Percentiles rank a stretch among this genome's conserved stretches.
Evolutionary conservation across 2,113 vertebrate species (phyloP).

Genomic region (Spea bombifrons): DNA sequence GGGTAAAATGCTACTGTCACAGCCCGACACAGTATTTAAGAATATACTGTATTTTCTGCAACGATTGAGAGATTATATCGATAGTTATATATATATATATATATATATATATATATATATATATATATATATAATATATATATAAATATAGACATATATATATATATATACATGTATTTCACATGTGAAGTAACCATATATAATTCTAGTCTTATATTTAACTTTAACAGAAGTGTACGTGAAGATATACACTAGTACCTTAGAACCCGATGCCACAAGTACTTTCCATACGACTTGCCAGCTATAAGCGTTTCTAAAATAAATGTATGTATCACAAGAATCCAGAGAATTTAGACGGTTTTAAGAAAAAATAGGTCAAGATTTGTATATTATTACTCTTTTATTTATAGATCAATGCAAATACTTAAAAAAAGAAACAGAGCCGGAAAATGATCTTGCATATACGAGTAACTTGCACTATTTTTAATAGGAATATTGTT

Average conservation of each 20-base stretch:
- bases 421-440: not conserved
- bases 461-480: not conserved
- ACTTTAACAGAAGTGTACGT: too few species aligned
- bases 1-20: slow-evolving; percentile 50
- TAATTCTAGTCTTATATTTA: too few species aligned
- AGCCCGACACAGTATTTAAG: not conserved
- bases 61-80: not conserved
- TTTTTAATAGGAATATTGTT: too few species aligned
- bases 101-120: not conserved
- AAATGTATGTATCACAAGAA: not conserved
- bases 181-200: too few species aligned
- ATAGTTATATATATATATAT: not conserved
- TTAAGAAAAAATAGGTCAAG: slow-evolving; percentile 27
- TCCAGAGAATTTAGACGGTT: not conserved
- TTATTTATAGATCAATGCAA: slow-evolving; percentile 16
- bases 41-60: not conserved
- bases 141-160: not conserved
- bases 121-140: not conserved
- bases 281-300: not conserved
- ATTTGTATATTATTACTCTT: not conserved
- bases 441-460: not conserved
- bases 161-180: not conserved
- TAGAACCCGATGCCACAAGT: too few species aligned
- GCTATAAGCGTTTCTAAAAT: not conserved
- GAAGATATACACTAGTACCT: too few species aligned